Evolutionary conservation across 2,113 vertebrate genomes (phyloP).

Genomic region (Marmota monax): DNA sequence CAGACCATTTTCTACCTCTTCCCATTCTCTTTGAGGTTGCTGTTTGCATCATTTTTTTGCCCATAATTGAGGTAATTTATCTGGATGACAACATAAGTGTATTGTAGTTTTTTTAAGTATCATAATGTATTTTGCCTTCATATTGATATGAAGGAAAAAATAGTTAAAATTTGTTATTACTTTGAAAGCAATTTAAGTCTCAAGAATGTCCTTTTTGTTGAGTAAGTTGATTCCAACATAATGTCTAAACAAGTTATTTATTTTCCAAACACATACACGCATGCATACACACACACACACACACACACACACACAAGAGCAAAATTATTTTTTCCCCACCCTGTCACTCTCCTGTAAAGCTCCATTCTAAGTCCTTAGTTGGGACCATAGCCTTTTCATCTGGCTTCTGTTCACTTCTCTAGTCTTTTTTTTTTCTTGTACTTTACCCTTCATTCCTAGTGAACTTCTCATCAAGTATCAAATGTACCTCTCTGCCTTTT

Average conservation of each 20-base stretch:
- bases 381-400: neutral
- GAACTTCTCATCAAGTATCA: neutral
- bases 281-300: no score
- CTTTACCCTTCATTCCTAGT: neutral
- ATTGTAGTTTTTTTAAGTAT: constrained; percentile 67
- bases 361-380: neutral
- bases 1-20: constrained; percentile 81
- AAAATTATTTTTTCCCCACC: constrained; percentile 5
- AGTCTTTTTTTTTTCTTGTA: neutral
- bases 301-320: neutral
- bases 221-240: constrained; percentile 50
- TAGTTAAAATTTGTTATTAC: constrained; percentile 25
- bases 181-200: constrained; percentile 54
- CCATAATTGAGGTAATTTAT: constrained; percentile 85
- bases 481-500: neutral
- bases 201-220: constrained; percentile 48
- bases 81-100: constrained; percentile 84
- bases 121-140: constrained; percentile 34
- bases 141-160: constrained; percentile 18
- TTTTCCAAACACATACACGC: neutral
- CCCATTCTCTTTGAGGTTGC: constrained; percentile 83
- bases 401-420: neutral
- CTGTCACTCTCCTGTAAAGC: neutral
- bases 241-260: constrained; percentile 16
- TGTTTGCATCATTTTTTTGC: constrained; percentile 85